A percentile compares a stretch with the other conserved stretches of the same genome.
phyloP scores from a whole-genome alignment of 2,888 invertebrate species.

The Melanophora roralis region DNA sequence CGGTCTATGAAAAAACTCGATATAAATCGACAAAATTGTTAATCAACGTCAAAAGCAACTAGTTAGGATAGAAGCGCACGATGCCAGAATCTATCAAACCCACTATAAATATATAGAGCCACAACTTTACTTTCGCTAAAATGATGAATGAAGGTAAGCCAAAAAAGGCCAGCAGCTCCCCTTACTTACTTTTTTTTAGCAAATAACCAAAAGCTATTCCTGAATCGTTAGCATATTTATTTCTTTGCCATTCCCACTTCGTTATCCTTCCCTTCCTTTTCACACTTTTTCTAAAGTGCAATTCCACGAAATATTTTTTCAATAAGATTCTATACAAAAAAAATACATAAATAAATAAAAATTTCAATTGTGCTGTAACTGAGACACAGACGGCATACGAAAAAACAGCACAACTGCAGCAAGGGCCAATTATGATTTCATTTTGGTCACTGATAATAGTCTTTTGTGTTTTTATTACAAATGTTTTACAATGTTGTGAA shows the following conservation, averaged over 20 bases:
- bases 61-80: too few relatives aligned
- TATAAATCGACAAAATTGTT: too few relatives aligned
- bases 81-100: too few relatives aligned
- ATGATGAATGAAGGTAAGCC: too few relatives aligned
- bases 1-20: too few relatives aligned
- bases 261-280: not conserved
- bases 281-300: slow-evolving; percentile 16
- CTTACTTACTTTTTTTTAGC: too few relatives aligned
- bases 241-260: not conserved
- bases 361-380: slow-evolving; percentile 14
- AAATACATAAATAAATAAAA: too few relatives aligned
- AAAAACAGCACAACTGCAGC: slow-evolving; percentile 4
- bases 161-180: too few relatives aligned
- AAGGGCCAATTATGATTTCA: slow-evolving; percentile 55
- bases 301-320: slow-evolving; percentile 9
- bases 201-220: too few relatives aligned
- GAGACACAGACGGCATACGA: not conserved
- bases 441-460: slow-evolving; percentile 45
- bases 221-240: not conserved
- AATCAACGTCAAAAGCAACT: too few relatives aligned
- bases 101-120: too few relatives aligned
- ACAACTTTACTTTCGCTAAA: too few relatives aligned
- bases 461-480: slow-evolving; percentile 48
- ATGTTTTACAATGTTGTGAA: slow-evolving; percentile 49
- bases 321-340: not conserved